Base-by-base conservation (phyloP, 2,888 invertebrate genomes). In the Tetragonula carbonaria region DNA sequence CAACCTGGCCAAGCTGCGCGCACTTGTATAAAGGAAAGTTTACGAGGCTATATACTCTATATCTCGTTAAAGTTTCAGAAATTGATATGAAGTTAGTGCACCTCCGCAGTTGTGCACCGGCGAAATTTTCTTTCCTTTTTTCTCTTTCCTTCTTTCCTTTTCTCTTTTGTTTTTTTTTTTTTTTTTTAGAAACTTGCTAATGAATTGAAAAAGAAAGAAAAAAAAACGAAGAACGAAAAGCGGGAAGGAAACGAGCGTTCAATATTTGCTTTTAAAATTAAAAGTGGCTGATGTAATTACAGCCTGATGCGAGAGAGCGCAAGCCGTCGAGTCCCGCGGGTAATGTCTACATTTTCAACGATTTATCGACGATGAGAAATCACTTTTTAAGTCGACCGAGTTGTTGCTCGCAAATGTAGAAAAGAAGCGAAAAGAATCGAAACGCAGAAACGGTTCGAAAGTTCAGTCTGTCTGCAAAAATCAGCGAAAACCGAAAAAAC, bases 21-120 rank as follows among this genome's bases (percentile, higher is more conserved):
- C 18, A 28, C 57, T 51, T 51, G 68, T 51, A 33, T 45, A 55
- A 74, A 62, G 66, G 79, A 59, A 66, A 71, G 53, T 70, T 51
- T 21, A 18, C 23, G 62, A 28, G 28, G 8, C 4, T 11, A 62
- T 18, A 13, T 14, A 16, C 70, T 50, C 53, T 50, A 71, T 45
- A 18, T 68, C 33, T 18, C 65, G 33, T 59, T 63, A 50, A 70
- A 59, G 70, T 74, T 72, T 62, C 38, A 8, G 59, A 38, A 59
- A 72, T 71, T 38, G 33, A 57, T n/a, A n/a, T 2, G 23, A 55
- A 55, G n/a, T 38, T 71, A 38, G 18, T 23, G 18, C 28, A 28
- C 28, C n/a, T 38, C 8, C 18, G 55, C 14, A 38, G 21, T 23
- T 33, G 28, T 28, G 6, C 11, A 2, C 13, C 11, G 13, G 5